Evolutionary conservation across 2,113 vertebrate species (phyloP).

Genomic region (Scartelaos histophorus): DNA sequence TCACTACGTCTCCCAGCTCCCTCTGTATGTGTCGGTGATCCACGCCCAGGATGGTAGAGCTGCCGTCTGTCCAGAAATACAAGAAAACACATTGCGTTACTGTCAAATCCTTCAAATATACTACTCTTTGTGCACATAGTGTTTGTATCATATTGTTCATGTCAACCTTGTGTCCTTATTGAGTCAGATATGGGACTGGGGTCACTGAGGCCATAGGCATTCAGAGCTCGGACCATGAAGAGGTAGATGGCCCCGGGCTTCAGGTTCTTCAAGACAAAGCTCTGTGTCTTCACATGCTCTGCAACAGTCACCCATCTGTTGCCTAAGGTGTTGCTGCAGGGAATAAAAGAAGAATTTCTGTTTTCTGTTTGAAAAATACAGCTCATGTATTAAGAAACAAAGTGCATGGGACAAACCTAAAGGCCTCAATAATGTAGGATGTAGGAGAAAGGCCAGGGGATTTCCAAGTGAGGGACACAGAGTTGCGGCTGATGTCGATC

Average conservation of each 20-base stretch:
- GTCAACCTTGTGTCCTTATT: constrained; percentile 91
- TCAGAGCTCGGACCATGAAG: constrained; percentile 94
- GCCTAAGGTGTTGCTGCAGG: constrained; percentile 86
- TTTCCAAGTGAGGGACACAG: constrained; percentile 90
- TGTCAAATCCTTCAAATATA: background rate
- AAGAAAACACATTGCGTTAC: background rate
- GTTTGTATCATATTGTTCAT: background rate
- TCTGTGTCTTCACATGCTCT: constrained; percentile 91
- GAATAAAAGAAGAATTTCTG: background rate
- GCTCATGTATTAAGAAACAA: background rate
- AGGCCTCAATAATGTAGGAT: constrained; percentile 94
- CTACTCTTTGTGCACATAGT: background rate
- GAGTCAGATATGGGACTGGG: constrained; percentile 96
- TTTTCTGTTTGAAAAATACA: background rate
- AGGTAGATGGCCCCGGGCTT: constrained; percentile 95
- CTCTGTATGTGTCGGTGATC: constrained; percentile 96
- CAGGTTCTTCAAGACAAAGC: constrained; percentile 86
- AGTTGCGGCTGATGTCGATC: constrained; percentile 87
- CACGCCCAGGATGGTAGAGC: constrained; percentile 91
- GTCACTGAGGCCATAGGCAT: constrained; percentile 93
- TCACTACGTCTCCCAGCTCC: constrained; percentile 90
- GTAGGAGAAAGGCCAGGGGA: constrained; percentile 84
- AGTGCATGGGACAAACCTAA: constrained; percentile 80
- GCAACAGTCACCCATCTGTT: constrained; percentile 97
- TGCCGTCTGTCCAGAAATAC: constrained; percentile 74